A percentile compares a stretch with the other conserved stretches of the same genome.
Conservation (phyloP, 92 coral and sea anemone species). For the Scolanthus callimorphus region DNA sequence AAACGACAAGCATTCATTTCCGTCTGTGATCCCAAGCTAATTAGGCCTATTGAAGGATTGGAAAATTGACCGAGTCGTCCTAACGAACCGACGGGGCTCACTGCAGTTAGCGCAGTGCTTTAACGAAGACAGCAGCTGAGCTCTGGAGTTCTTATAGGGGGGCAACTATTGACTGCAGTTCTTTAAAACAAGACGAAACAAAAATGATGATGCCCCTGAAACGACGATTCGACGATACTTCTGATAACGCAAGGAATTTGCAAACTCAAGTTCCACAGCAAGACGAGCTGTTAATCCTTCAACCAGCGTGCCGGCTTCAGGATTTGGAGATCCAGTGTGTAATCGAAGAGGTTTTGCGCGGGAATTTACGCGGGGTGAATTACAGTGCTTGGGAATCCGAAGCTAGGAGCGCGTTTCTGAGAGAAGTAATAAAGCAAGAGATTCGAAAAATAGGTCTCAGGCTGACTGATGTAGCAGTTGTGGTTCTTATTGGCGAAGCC, state of each 20-base stretch:
- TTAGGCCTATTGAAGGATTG: neutral
- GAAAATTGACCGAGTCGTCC: neutral
- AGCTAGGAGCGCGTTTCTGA: conserved; percentile 58
- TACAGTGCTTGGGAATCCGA: conserved; percentile 74
- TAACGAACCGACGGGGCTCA: conserved; percentile 1
- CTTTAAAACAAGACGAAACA: neutral
- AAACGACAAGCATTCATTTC: neutral
- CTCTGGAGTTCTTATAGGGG: no score
- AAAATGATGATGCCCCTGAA: conserved; percentile 28
- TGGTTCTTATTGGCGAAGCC: conserved; percentile 71
- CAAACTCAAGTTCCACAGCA: conserved; percentile 7
- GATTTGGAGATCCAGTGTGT: conserved; percentile 74
- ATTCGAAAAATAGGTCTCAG: conserved; percentile 25
- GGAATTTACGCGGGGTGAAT: conserved; percentile 54
- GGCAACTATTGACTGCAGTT: no score
- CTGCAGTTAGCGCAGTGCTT: no score
- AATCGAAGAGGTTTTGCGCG: conserved; percentile 62
- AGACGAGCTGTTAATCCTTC: conserved; percentile 59
- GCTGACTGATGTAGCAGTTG: conserved; percentile 45
- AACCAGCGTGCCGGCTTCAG: conserved; percentile 85
- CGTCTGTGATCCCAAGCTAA: neutral
- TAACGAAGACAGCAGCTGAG: no score
- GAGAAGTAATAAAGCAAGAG: conserved; percentile 66
- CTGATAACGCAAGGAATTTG: neutral
- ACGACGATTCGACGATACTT: conserved; percentile 13